Percentiles rank a stretch among this genome's conserved stretches.
Conservation (phyloP, 2,888 invertebrate genomes). For the Lasioglossum villosulum region DNA sequence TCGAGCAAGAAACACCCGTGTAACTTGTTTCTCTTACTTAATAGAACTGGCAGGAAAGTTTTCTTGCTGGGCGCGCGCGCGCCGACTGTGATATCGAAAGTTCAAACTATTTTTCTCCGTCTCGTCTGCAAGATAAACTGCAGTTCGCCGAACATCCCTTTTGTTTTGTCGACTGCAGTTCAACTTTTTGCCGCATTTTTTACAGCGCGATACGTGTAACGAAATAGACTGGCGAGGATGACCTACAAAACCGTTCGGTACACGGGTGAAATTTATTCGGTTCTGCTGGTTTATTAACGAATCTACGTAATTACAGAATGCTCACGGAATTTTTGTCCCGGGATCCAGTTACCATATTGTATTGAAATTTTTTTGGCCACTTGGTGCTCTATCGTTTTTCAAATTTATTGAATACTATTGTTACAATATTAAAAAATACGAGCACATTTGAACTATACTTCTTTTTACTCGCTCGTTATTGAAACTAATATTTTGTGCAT, state of each 20-base stretch:
- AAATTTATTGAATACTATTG: background rate
- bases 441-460: too few species aligned
- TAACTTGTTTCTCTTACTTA: background rate
- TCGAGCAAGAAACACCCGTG: background rate
- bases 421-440: too few species aligned
- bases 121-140: background rate
- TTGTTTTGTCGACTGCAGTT: background rate
- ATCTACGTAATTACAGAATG: too few species aligned
- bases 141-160: background rate
- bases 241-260: background rate
- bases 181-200: background rate
- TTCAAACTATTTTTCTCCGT: background rate
- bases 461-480: too few species aligned
- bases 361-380: background rate
- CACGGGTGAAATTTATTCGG: background rate
- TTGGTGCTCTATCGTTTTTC: too few species aligned
- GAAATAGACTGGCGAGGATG: background rate
- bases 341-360: background rate
- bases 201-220: background rate
- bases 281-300: background rate
- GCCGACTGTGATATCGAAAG: background rate
- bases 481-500: too few species aligned
- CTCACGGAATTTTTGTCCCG: background rate
- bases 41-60: background rate
- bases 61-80: background rate